Evolutionary conservation across 1,140 invertebrate genomes (phyloP), one percentile per base, ranked within the genome.

Genomic region (Drosophila arizonae): DNA sequence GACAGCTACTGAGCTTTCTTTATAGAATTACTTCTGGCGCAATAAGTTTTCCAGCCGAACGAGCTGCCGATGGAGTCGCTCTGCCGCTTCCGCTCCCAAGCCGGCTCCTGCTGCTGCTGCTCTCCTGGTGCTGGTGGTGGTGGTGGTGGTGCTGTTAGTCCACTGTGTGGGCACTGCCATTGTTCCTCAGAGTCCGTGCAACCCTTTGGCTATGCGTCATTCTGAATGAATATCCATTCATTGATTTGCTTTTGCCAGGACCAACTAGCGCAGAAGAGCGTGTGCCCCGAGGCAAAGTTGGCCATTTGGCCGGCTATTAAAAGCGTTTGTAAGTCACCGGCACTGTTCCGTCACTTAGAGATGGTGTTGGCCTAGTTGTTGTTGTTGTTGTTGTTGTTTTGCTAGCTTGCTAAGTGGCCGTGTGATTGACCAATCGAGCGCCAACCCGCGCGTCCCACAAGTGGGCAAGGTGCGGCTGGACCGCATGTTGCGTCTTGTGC

Each of bases 21-120:
- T 88, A 88, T 88, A 80, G 84, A 88, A 88, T 88, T 88, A 88
- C 84, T 88, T 88, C 84, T 88, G 84, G 84, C 84, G 84, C 84
- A 88, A 75, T 88, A 88, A 80, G 63, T 88, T 88, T 88, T 88
- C 84, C 84, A 88, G 82, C 63, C 72, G 84, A 88, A 82, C 74
- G 79, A 84, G 57, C 79, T 74, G 69, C 45, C 88, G 79, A 88
- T 84, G 85, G 79, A 84, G 84, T 62, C 75, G 66, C 39, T 13
- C 36, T 56, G 21, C 81, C 30, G 21, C 11, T 41, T 43, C 11
- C 11, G 10, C 36, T 39, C 36, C 11, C 3, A 0, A 24, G 21
- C 21, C 21, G 21, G 36, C 36, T 39, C 3, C 10, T 39, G 36
- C 9, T 36, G 1, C 10, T 36, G 1, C 33, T 36, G 9, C 10